These are phyloP conservation scores for Danionella dracula DNA, from an alignment of 2,797 vertebrate species.

Conservation along the genomic window DNA sequence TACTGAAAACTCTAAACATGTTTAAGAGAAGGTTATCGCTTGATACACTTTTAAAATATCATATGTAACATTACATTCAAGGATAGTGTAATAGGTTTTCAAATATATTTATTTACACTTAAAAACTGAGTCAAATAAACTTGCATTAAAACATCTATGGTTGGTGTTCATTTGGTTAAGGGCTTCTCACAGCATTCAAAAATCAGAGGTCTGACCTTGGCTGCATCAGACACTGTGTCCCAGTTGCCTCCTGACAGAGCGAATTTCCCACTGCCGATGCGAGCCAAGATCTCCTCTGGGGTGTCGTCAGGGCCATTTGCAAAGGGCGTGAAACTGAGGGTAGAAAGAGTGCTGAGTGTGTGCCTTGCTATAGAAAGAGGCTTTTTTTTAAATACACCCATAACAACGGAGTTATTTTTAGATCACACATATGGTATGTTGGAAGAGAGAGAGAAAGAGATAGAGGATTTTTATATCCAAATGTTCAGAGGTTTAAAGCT, in stretches of 20 bases:
- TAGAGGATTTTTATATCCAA: constrained; percentile 30
- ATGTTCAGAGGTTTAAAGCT: constrained; percentile 45
- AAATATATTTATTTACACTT: no score
- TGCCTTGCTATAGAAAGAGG: neutral
- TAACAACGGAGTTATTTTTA: constrained; percentile 21
- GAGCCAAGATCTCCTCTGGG: constrained; percentile 89
- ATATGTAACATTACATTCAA: no score
- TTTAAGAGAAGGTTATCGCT: no score
- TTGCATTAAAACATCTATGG: no score
- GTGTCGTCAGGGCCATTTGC: constrained; percentile 89
- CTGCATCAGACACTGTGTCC: constrained; percentile 87
- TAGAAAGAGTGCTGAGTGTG: neutral
- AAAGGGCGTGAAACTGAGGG: constrained; percentile 87
- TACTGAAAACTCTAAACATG: no score
- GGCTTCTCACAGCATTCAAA: neutral
- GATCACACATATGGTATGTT: neutral
- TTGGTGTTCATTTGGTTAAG: no score
- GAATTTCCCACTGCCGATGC: constrained; percentile 88
- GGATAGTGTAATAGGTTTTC: no score
- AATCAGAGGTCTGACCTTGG: constrained; percentile 73
- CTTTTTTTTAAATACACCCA: neutral
- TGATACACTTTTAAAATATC: no score
- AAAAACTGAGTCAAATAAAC: no score
- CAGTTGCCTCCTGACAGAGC: constrained; percentile 89
- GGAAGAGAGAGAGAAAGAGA: constrained; percentile 3